Evolutionary conservation across 64 coral and sea anemone genomes (phyloP).

Genomic region (Dendronephthya gigantea): DNA sequence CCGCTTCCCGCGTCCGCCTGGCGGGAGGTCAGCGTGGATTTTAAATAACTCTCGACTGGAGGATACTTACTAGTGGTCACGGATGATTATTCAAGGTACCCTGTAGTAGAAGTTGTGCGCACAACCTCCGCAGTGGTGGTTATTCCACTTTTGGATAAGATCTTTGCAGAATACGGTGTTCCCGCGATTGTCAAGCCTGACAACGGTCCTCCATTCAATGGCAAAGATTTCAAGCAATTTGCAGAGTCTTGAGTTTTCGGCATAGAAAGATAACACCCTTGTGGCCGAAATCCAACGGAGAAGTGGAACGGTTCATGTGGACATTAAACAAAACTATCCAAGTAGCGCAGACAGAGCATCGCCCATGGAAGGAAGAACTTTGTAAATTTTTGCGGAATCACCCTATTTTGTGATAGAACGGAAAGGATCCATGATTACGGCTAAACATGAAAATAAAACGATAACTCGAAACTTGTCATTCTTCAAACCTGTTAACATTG

Average conservation of each 20-base stretch:
- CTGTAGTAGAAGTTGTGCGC: background rate
- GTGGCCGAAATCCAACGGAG: slow-evolving; percentile 25
- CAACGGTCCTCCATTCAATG: background rate
- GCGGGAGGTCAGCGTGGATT: background rate
- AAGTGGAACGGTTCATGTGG: slow-evolving; percentile 34
- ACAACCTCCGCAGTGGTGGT: background rate
- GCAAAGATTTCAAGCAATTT: background rate
- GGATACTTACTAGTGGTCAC: background rate
- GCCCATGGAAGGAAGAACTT: slow-evolving; percentile 26
- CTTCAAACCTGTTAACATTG: too few species aligned
- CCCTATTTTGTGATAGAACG: background rate
- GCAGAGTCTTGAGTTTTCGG: background rate
- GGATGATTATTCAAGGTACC: background rate
- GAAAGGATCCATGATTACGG: slow-evolving; percentile 38
- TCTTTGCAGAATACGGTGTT: background rate
- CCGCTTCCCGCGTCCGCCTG: background rate
- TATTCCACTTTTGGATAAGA: background rate
- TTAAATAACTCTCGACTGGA: background rate
- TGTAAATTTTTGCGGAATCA: background rate
- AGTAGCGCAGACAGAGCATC: slow-evolving; percentile 13
- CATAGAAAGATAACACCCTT: slow-evolving; percentile 12
- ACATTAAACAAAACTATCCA: slow-evolving; percentile 38
- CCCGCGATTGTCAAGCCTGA: background rate
- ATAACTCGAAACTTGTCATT: slow-evolving; percentile 31
- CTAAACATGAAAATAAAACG: background rate